These are phyloP conservation scores for Drosophila limbata DNA, from an alignment of 2,888 invertebrate species.

Conservation along the genomic window DNA sequence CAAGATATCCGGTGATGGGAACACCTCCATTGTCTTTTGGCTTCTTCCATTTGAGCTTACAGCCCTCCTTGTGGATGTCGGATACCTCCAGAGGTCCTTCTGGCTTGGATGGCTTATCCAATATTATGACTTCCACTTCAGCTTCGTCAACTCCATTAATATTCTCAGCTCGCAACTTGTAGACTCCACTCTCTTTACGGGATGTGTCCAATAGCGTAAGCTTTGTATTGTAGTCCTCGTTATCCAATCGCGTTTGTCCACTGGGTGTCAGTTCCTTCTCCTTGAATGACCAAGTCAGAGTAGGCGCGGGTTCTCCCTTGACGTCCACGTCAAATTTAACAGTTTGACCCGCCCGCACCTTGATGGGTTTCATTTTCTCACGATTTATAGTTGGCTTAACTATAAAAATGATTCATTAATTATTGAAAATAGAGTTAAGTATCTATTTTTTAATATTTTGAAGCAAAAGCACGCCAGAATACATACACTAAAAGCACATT, in stretches of 20 bases:
- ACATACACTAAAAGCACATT: conserved; percentile 5
- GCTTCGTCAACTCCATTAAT: conserved; percentile 97
- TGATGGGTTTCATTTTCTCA: conserved; percentile 94
- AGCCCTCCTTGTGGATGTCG: conserved; percentile 97
- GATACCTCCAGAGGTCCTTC: conserved; percentile 96
- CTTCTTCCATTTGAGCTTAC: conserved; percentile 96
- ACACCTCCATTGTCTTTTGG: conserved; percentile 98
- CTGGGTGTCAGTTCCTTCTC: conserved; percentile 88
- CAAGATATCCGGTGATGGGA: conserved; percentile 94
- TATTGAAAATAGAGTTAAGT: background rate
- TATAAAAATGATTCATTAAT: conserved; percentile 83
- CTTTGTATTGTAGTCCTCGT: conserved; percentile 96
- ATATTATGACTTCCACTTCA: conserved; percentile 94
- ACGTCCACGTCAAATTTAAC: conserved; percentile 97
- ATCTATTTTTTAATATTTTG: background rate
- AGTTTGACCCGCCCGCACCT: conserved; percentile 95
- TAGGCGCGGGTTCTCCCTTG: conserved; percentile 98
- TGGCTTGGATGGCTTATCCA: conserved; percentile 87
- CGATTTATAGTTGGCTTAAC: conserved; percentile 98
- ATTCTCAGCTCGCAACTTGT: conserved; percentile 96
- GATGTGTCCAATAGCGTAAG: conserved; percentile 92
- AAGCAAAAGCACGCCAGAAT: background rate
- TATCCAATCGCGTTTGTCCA: conserved; percentile 91
- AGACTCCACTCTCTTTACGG: conserved; percentile 95
- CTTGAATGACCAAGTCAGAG: conserved; percentile 90